Base-by-base conservation (phyloP, 2,888 invertebrate species). In the Diarsia rubi region DNA sequence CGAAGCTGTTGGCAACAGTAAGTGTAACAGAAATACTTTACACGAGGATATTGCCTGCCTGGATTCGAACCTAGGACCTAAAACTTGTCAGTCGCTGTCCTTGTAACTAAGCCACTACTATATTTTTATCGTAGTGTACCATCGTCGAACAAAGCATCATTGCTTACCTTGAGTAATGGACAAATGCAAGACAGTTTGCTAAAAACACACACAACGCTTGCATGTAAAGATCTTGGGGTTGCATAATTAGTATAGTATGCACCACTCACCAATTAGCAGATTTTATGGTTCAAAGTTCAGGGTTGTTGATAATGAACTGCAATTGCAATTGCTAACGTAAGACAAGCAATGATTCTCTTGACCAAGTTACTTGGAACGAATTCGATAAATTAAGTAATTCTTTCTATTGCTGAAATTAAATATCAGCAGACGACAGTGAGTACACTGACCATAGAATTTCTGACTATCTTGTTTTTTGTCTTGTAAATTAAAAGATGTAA, bases 251-350 rank as follows among this genome's bases (percentile, higher is more conserved):
- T 19, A 71, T 62, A 6, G 3, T 42, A 11, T 42, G 42, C 49
- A 64, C 14, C 21, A 44, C n/a, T 81, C 78, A 63, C 62, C 44
- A 71, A 67, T 82, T 67, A 82, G 49, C 57, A 37, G 31, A 71
- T 78, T 70, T 67, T 78, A 82, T 54, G 63, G 71, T 67, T 67
- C 54, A 63, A 6, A 57, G 21, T 74, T 81, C 69, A 76, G 19
- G 60, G 64, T 82, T 63, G 52, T 77, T 82, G 54, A 47, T 54
- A 73, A 11, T 24, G 14, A 76, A 70, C 14, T 64, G 31, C n/a
- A 42, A 75, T 72, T 45, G 63, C 11, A 72, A 66, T 71, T 54
- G 19, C 68, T 75, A 62, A 67, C 21, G 49, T 19, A 19, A 77
- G 47, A 63, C 19, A 44, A 16, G 42, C 24, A 49, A 60, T 44